Base-by-base conservation (phyloP, 2,888 invertebrate species). In the Adelphocoris suturalis region DNA sequence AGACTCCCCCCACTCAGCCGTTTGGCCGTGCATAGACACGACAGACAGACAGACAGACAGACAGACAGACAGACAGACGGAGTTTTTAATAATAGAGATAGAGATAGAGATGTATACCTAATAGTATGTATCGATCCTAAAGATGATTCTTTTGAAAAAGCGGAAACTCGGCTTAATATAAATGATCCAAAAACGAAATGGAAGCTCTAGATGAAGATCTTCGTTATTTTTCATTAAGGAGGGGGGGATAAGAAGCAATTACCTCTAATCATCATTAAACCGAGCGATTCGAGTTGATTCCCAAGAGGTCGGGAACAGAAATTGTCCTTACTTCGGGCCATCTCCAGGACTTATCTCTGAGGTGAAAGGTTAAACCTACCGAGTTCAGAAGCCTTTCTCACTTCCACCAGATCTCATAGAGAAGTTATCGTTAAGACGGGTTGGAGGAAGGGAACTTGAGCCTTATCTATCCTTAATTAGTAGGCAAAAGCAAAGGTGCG, bases 221-320 rank as follows among this genome's bases (percentile, higher is more conserved):
- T 68, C 68, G 68, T 68, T 68, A 68, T 23, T 68, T 68, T 68
- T 68, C 27, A 23, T 68, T 23, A 68, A 68, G 23, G 37, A 37
- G 68, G 19, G 27, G 5, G 19, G 68, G 19, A 68, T 68, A 68
- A 68, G 68, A 68, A 68, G 68, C 23, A 68, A 68, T 68, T 68
- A 68, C 68, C 68, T 68, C 68, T 68, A 68, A 19, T 68, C 68
- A 68, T 68, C 68, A 68, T 68, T 68, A 68, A 19, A 68, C 11
- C 68, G 68, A 68, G 68, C 19, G 57, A 57, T 68, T 68, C 68
- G 23, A 68, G 68, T 23, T 68, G 68, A 68, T 68, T 23, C 19
- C 27, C 27, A 23, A 23, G 13, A 23, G 23, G 23, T 12, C 2
- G 23, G 27, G 27, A 68, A 23, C 23, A 68, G 68, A 68, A 68